Percentiles rank a stretch among this genome's conserved stretches.
phyloP scores from a whole-genome alignment of 2,888 invertebrate genomes.

The Theodoxus fluviatilis region DNA sequence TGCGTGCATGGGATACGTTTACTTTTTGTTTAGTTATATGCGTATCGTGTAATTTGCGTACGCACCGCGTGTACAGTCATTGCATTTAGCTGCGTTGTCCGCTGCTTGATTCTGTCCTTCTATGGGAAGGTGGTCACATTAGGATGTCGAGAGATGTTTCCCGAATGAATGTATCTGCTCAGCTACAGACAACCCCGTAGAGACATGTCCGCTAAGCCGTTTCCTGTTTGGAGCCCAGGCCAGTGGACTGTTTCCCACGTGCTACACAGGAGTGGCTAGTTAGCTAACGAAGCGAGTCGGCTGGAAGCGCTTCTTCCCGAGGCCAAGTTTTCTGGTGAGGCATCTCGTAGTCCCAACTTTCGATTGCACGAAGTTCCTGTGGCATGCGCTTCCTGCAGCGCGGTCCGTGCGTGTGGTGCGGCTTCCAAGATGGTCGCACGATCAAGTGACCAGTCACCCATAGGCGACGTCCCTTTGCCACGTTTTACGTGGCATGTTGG shows the following conservation, averaged over 20 bases:
- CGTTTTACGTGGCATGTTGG: constrained; percentile 4
- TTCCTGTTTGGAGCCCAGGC: too few relatives aligned
- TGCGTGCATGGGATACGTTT: too few relatives aligned
- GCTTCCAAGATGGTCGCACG: constrained; percentile 30
- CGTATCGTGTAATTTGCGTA: too few relatives aligned
- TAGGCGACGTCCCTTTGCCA: constrained; percentile 20
- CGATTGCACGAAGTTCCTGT: constrained; percentile 30
- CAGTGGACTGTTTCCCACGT: constrained; percentile 21
- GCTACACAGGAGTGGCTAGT: constrained; percentile 23
- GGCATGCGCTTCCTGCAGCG: constrained; percentile 33
- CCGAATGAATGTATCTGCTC: too few relatives aligned
- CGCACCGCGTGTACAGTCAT: too few relatives aligned
- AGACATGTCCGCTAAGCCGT: too few relatives aligned
- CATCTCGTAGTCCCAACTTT: constrained; percentile 26
- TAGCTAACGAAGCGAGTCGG: constrained; percentile 19
- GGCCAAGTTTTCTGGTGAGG: constrained; percentile 16
- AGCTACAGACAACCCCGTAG: too few relatives aligned
- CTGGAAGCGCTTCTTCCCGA: constrained; percentile 12
- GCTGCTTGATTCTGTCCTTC: too few relatives aligned
- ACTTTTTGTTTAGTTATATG: too few relatives aligned
- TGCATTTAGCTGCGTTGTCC: too few relatives aligned
- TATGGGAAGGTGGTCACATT: too few relatives aligned
- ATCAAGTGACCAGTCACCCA: constrained; percentile 17
- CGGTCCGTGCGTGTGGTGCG: constrained; percentile 34
- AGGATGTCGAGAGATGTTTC: too few relatives aligned